Base-by-base conservation (phyloP, 1,140 invertebrate species). In the Drosophila chauvacae region DNA sequence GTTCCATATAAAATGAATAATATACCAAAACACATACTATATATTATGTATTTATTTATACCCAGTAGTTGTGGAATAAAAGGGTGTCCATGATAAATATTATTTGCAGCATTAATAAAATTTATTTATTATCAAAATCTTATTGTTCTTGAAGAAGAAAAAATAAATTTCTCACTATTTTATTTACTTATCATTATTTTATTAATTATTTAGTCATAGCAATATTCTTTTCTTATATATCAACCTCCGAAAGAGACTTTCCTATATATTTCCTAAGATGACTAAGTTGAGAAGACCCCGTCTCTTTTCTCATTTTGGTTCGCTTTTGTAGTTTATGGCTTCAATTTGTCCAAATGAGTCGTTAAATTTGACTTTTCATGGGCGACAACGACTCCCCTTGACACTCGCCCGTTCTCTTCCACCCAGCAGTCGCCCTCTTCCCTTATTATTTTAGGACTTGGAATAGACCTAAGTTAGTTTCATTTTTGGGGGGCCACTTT, bases 311-410 rank as follows among this genome's bases (percentile, higher is more conserved):
- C 74, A 47, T 39, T 26, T 45, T 14, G 11, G 0, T 7, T 5
- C 5, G 44, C 50, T 30, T 74, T 83, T 77, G 69, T 84, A 88
- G 75, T 90, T 90, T 90, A 90, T 81, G 85, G 68, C 82, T 90
- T 87, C 83, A 90, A 90, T 87, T 87, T 91, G 87, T 57, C 86
- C 82, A 91, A 90, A 91, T 90, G 87, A 90, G 82, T 90, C 86
- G 83, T 90, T 90, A 91, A 87, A 83, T 90, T 90, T 80, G 87
- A 83, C 86, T 91, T 91, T 87, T 91, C 77, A 88, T 87, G 84
- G 68, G 51, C 69, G 16, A 30, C 30, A 51, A 23, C 28, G 35
- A 58, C 48, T 44, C 26, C 51, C 70, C 45, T 23, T 18, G 20
- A 20, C 16, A n/a, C 18, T 50, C 18, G 20, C 18, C 28, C 14